Evolutionary conservation across 2,113 vertebrate genomes (phyloP).

Genomic region (Chloroceryle aenea): DNA sequence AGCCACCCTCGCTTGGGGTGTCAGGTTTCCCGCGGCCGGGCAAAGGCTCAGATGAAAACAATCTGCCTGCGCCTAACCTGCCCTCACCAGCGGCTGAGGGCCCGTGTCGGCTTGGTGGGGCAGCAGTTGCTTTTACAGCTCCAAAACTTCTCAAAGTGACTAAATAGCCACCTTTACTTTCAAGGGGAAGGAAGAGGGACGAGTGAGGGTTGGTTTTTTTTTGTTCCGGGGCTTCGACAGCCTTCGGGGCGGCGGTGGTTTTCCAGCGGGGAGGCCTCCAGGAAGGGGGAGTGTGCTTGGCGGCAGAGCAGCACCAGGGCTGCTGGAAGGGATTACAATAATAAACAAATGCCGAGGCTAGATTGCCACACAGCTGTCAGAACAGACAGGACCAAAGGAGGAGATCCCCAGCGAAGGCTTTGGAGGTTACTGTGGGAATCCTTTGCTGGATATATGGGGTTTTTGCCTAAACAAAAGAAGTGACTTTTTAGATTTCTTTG

Average conservation of each 20-base stretch:
- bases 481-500: constrained; percentile 1
- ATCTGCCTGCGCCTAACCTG: background rate
- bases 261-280: constrained; percentile 79
- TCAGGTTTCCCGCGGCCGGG: constrained; percentile 37
- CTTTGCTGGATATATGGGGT: background rate
- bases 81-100: background rate
- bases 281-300: constrained; percentile 91
- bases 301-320: constrained; percentile 71
- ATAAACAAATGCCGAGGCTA: constrained; percentile 89
- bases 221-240: background rate
- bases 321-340: constrained; percentile 93
- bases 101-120: background rate
- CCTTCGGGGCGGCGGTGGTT: constrained; percentile 48
- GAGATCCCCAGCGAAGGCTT: background rate
- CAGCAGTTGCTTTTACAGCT: background rate
- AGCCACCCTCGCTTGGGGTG: constrained; percentile 30
- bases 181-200: background rate
- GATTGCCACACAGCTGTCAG: constrained; percentile 64
- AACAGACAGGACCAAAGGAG: constrained; percentile 14
- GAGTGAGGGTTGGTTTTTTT: background rate
- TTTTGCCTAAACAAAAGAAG: background rate
- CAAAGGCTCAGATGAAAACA: background rate
- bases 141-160: background rate
- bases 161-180: background rate
- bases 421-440: background rate